Evolutionary conservation across 2,797 vertebrate species (phyloP), one percentile per base, ranked within the genome.

Genomic region (Sebastes vulpes): DNA sequence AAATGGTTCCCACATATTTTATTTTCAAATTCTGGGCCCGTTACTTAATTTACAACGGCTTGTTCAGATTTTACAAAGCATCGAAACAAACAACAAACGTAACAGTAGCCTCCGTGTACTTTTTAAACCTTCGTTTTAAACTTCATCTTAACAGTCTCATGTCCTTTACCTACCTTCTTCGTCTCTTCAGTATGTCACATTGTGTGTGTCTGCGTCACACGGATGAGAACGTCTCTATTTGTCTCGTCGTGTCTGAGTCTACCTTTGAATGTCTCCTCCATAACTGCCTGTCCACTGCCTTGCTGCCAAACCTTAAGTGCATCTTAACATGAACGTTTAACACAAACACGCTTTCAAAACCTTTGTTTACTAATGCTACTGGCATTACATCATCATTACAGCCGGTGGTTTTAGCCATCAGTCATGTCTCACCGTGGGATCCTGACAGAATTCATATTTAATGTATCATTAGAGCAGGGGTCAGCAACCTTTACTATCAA

Each of bases 261-360:
- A 60, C 32, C 58, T 77, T 9, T 28, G 20, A 66, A 16, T 6
- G 31, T 81, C 69, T 85, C 58, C 46, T 79, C 14, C 28, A 26
- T 74, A 11, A 73, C 87, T 83, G 79, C 77, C 87, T 86, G 63
- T 81, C 9, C 52, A 42, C 83, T 94, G 89, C 90, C 93, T 93
- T 93, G 90, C 90, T 94, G 89, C 86, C 88, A 88, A 93, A 92
- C 93, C 93, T 77, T 56, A 96, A 96, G 94, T 96, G 94, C 93
- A 90, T 86, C 93, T 95, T 95, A 95, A 89, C 58, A 60, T 54
- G 60, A 80, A 59, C 28, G 25, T 89, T 73, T 64, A 73, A 79
- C 52, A 26, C 52, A 61, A 84, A 86, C 63, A 35, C 21, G 21
- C 81, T 4, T 61, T 58, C 31, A 21, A 52, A 75, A 60, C n/a